Evolutionary conservation across 2,113 vertebrate genomes (phyloP), one percentile per base, ranked within the genome.

Genomic region (Sardina pilchardus): DNA sequence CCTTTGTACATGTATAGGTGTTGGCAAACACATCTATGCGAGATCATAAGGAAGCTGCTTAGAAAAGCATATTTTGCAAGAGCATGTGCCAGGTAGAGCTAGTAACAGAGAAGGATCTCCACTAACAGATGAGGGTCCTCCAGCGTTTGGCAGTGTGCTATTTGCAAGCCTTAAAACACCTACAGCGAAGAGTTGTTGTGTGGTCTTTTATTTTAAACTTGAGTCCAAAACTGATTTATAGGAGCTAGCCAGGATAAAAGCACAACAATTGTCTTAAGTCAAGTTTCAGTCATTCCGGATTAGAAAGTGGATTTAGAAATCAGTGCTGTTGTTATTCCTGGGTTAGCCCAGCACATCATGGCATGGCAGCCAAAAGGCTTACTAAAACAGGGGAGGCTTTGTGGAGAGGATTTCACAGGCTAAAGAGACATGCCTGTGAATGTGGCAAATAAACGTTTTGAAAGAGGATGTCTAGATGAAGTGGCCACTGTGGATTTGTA

Each of bases 251-350:
- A 36, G 71, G 26, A 30, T 36, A 78, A 78, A 81, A 81, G 7
- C 17, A 39, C 36, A 26, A 59, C 39, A 24, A 17, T 19, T 78
- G 45, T 36, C 36, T 3, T 16, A 47, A 56, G 47, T 17, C 87
- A 48, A 47, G 84, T 78, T 67, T 85, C 34, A 53, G 36, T 82
- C 45, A 50, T 48, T 59, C 19, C 3, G 47, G 80, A 87, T 87
- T 85, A 82, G 81, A 83, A 44, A 9, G 24, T n/a, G 59, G 48
- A 36, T 53, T 75, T 43, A 30, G 67, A 21, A 83, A 81, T 85
- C 87, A 34, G 50, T 82, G 42, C 9, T 14, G 47, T 87, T 83
- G 85, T 85, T 85, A 83, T 85, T 86, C 82, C 81, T 81, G 86
- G 12, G 67, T 87, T 81, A 84, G 75, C 63, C 3, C 30, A n/a